phyloP scores from a whole-genome alignment of 2,888 invertebrate species.

The Tachina lurida region DNA sequence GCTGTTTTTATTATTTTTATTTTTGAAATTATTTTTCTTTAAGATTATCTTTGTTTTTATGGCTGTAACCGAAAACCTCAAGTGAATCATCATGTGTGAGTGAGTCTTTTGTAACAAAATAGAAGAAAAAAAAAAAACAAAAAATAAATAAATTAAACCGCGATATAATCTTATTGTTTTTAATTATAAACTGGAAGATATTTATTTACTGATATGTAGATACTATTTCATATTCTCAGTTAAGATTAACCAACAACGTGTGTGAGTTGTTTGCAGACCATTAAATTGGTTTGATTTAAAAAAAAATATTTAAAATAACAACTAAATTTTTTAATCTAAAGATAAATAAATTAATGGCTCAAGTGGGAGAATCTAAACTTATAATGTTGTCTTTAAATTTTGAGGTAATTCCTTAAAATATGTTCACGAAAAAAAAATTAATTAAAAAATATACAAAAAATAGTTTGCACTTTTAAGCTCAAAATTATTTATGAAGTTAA shows the following conservation, averaged over 20 bases:
- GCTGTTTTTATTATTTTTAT: constrained; percentile 26
- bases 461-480: too few species aligned
- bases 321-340: neutral
- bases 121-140: neutral
- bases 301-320: neutral
- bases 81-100: constrained; percentile 63
- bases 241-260: constrained; percentile 34
- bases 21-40: constrained; percentile 31
- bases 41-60: constrained; percentile 50
- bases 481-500: too few species aligned
- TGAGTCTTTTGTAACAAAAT: constrained; percentile 39
- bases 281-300: constrained; percentile 30
- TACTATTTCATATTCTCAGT: constrained; percentile 26
- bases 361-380: constrained; percentile 29
- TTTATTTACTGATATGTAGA: constrained; percentile 36
- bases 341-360: constrained; percentile 26
- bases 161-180: constrained; percentile 60
- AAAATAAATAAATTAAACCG: constrained; percentile 54
- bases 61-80: constrained; percentile 46
- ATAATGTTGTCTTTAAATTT: constrained; percentile 41
- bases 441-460: neutral
- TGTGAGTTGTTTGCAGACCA: constrained; percentile 53
- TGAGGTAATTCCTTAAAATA: constrained; percentile 41
- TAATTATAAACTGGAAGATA: constrained; percentile 65
- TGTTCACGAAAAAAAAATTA: constrained; percentile 1